Base-by-base conservation (phyloP, 2,888 invertebrate genomes). In the Stegana nigrithorax region DNA sequence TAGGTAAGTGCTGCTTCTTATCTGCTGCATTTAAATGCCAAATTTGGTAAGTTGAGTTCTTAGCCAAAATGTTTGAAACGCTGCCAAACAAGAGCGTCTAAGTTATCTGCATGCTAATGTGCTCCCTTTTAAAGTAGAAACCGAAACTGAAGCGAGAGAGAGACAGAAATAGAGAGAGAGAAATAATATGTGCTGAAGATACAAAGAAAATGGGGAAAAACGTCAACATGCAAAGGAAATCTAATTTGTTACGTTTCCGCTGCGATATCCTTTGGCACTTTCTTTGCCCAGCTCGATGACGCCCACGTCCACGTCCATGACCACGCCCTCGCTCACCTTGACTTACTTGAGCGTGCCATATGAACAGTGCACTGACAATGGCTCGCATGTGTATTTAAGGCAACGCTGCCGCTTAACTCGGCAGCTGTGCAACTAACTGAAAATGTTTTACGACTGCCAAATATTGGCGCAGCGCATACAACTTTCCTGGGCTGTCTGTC, bases 81-180 rank as follows among this genome's bases (percentile, higher is more conserved):
- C 59, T 67, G 63, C 29, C 47, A 56, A 62, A 45, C 19, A 62
- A 63, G 64, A 36, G 32, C n/a, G n/a, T n/a, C n/a, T n/a, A n/a
- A n/a, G n/a, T n/a, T n/a, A n/a, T n/a, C n/a, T n/a, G n/a, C n/a
- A n/a, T n/a, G n/a, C n/a, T n/a, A n/a, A n/a, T n/a, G n/a, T n/a
- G n/a, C n/a, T n/a, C n/a, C n/a, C n/a, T n/a, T n/a, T n/a, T n/a
- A n/a, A n/a, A n/a, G n/a, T n/a, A n/a, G n/a, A n/a, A n/a, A n/a
- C n/a, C n/a, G n/a, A n/a, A n/a, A n/a, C n/a, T n/a, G n/a, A n/a
- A n/a, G n/a, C n/a, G n/a, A n/a, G n/a, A n/a, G n/a, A n/a, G n/a
- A n/a, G n/a, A n/a, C n/a, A n/a, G n/a, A n/a, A n/a, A n/a, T n/a
- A n/a, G n/a, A n/a, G n/a, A n/a, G n/a, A n/a, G n/a, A n/a, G n/a